Evolutionary conservation across 2,888 invertebrate species (phyloP).

Genomic region (Merodon equestris): DNA sequence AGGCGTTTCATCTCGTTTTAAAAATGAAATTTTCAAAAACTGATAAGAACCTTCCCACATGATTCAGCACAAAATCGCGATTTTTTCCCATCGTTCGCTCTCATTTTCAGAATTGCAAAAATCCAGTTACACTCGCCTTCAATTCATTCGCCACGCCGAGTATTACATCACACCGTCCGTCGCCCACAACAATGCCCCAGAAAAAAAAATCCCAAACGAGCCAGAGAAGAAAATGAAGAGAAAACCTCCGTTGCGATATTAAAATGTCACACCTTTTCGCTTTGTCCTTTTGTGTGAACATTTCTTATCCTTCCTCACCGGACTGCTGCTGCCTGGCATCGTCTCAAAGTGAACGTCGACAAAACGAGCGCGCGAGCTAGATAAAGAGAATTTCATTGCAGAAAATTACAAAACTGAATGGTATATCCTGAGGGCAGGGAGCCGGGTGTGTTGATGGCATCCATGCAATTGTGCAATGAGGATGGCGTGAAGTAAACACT

Average conservation of each 20-base stretch:
- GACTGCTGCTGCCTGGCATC: slow-evolving; percentile 9
- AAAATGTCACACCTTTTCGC: slow-evolving; percentile 59
- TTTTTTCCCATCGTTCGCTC: too few species aligned
- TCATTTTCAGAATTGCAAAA: too few species aligned
- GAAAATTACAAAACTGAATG: slow-evolving; percentile 13
- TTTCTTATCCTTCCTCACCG: slow-evolving; percentile 25
- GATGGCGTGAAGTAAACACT: too few species aligned
- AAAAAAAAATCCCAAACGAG: neutral
- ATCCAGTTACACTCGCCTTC: too few species aligned
- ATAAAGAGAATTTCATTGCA: slow-evolving; percentile 42
- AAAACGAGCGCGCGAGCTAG: slow-evolving; percentile 27
- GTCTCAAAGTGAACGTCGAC: slow-evolving; percentile 43
- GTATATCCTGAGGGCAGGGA: neutral
- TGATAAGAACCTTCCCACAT: too few species aligned
- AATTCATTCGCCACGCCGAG: neutral
- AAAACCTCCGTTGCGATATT: slow-evolving; percentile 48
- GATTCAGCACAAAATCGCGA: too few species aligned
- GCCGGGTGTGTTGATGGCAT: neutral
- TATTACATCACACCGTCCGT: neutral
- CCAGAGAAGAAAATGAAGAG: slow-evolving; percentile 29
- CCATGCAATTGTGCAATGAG: neutral
- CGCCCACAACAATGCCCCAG: neutral
- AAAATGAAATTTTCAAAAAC: too few species aligned
- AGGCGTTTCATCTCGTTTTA: too few species aligned
- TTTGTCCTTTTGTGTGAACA: slow-evolving; percentile 48